Evolutionary conservation across 1,140 invertebrate species (phyloP).

Genomic region (Drosophila watanabei): DNA sequence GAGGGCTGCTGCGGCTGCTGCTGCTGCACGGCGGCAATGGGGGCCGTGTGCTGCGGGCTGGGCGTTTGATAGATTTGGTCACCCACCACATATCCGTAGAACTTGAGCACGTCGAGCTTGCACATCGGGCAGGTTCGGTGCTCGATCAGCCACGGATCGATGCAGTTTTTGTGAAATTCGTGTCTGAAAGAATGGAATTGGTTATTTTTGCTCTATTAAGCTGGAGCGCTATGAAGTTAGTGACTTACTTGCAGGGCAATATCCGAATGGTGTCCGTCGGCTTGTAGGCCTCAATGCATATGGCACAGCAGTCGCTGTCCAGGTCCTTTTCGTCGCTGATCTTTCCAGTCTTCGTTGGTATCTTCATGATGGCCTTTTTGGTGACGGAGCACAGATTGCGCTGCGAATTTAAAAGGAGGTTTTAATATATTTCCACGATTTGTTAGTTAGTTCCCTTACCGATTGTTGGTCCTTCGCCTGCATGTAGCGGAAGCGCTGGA

Average conservation of each 20-base stretch:
- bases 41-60: constrained; percentile 68
- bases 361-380: constrained; percentile 95
- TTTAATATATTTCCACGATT: background rate
- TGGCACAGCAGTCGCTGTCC: constrained; percentile 95
- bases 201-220: background rate
- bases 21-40: constrained; percentile 24
- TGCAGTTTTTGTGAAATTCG: constrained; percentile 97
- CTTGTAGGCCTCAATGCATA: constrained; percentile 96
- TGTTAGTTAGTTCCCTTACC: constrained; percentile 38
- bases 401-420: constrained; percentile 85
- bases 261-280: constrained; percentile 93
- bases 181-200: constrained; percentile 88
- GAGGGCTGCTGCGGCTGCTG: constrained; percentile 15
- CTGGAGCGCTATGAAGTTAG: background rate
- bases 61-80: constrained; percentile 82
- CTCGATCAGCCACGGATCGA: constrained; percentile 97
- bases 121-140: constrained; percentile 98
- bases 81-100: constrained; percentile 94
- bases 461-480: constrained; percentile 92
- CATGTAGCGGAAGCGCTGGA: constrained; percentile 96
- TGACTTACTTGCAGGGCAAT: constrained; percentile 93
- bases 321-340: constrained; percentile 92
- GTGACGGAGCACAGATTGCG: constrained; percentile 94
- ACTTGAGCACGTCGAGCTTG: constrained; percentile 97
- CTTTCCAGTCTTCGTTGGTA: constrained; percentile 94